phyloP scores from a whole-genome alignment of 2,797 vertebrate genomes.

The Erithacus rubecula region DNA sequence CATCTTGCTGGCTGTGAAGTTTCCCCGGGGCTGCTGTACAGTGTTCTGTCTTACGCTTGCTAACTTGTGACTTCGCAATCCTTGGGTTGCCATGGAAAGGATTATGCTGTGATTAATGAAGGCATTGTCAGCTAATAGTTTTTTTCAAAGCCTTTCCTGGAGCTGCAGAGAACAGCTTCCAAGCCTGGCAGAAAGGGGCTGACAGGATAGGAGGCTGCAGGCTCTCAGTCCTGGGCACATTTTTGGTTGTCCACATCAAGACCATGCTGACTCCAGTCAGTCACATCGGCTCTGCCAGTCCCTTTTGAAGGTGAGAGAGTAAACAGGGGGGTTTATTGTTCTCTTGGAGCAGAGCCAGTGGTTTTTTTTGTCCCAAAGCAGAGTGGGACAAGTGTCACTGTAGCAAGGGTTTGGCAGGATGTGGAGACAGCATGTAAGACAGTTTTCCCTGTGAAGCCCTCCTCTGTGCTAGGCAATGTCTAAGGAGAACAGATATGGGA shows the following conservation, averaged over 20 bases:
- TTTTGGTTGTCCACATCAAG: background rate
- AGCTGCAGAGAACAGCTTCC: background rate
- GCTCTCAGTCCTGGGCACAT: background rate
- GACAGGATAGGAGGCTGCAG: background rate
- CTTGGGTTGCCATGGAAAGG: conserved; percentile 71
- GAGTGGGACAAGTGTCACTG: conserved; percentile 1
- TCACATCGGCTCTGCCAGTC: background rate
- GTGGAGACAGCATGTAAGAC: rapidly evolving
- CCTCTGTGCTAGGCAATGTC: background rate
- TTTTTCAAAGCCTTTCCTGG: conserved; percentile 44
- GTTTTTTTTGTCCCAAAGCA: background rate
- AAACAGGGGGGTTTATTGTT: background rate
- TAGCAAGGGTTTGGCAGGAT: conserved; percentile 13
- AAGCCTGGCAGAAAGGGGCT: background rate
- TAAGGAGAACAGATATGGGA: background rate
- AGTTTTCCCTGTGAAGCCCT: background rate
- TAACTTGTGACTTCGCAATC: conserved; percentile 73
- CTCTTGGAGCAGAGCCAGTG: background rate
- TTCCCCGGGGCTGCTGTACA: background rate
- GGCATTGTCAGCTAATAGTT: conserved; percentile 55
- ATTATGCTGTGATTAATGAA: conserved; percentile 70
- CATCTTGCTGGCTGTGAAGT: background rate
- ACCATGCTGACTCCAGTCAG: background rate
- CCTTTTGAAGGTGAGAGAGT: background rate
- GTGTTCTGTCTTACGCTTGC: conserved; percentile 33